phyloP scores from a whole-genome alignment of 2,888 invertebrate species.

The Chymomyza caudatula region DNA sequence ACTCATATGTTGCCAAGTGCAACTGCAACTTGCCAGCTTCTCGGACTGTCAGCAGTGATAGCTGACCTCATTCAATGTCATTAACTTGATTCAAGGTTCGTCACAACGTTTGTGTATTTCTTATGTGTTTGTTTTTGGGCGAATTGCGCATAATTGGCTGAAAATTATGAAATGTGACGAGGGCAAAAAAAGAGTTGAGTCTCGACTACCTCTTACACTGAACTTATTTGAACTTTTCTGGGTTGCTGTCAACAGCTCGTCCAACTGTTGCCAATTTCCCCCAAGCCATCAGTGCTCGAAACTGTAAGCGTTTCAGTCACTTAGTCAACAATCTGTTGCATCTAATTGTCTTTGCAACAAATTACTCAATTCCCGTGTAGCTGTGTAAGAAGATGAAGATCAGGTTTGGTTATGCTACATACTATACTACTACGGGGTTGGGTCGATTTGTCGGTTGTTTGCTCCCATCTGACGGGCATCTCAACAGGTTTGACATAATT shows the following conservation, averaged over 20 bases:
- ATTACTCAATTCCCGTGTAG: conserved; percentile 60
- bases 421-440: not conserved
- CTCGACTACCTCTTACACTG: too few species aligned
- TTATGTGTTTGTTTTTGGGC: conserved; percentile 14
- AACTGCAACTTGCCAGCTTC: conserved; percentile 45
- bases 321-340: conserved; percentile 71
- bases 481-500: conserved; percentile 69
- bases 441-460: not conserved
- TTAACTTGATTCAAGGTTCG: conserved; percentile 68
- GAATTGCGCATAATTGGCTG: conserved; percentile 63
- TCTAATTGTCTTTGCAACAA: conserved; percentile 67
- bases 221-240: conserved; percentile 1
- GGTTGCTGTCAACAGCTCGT: conserved; percentile 39
- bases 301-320: conserved; percentile 48
- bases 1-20: conserved; percentile 42
- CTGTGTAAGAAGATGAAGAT: too few species aligned
- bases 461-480: not conserved
- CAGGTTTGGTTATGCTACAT: not conserved
- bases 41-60: conserved; percentile 27
- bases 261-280: conserved; percentile 27
- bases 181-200: conserved; percentile 17
- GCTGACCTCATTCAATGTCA: conserved; percentile 72
- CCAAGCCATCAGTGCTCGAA: conserved; percentile 3
- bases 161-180: conserved; percentile 59
- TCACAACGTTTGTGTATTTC: conserved; percentile 36